Evolutionary conservation across 2,888 invertebrate species (phyloP), one percentile per base, ranked within the genome.

Genomic region (Macropis europaea): DNA sequence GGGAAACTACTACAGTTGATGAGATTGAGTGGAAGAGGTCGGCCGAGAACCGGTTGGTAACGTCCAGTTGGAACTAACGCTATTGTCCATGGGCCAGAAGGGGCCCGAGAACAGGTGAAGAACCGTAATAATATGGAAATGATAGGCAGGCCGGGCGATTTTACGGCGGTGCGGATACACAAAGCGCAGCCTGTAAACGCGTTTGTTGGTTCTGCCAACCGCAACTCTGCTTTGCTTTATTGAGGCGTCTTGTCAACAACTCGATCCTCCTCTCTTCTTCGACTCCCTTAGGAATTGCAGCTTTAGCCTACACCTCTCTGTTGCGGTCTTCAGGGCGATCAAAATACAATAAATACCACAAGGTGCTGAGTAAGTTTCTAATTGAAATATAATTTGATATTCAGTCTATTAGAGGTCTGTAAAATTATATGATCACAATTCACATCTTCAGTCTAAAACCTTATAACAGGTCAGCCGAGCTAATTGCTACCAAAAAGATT

Each of bases 71-170:
- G 36, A 42, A 40, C 50, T 59, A 66, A 45, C 36, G 52, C 76
- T 56, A 67, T 53, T 47, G 67, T 76, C 63, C 47, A 17, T 30
- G 53, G 63, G 45, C 61, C 43, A 52, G 22, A 45, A 32, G 59
- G 61, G 59, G 53, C 34, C 32, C 32, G 57, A 47, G 63, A 81
- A 79, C 76, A 82, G 78, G 76, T 79, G 80, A 73, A 68, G 73
- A 77, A 45, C 75, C 70, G 73, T 79, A 83, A 82, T 84, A 84
- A 82, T 82, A 85, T 83, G 82, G 72, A 84, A 83, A 86, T 82
- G 74, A 81, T 77, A 66, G 77, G 66, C 70, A 72, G 73, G 28
- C 48, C 48, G 43, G 67, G 42, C 61, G 75, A 70, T 73, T 75
- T 80, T 36, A 74, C 64, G 69, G 71, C 54, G 62, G 43, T 71